Percentiles rank a stretch among this genome's conserved stretches.
Evolutionary conservation across 2,113 vertebrate species (phyloP).

Genomic region (Lepisosteus osseus): DNA sequence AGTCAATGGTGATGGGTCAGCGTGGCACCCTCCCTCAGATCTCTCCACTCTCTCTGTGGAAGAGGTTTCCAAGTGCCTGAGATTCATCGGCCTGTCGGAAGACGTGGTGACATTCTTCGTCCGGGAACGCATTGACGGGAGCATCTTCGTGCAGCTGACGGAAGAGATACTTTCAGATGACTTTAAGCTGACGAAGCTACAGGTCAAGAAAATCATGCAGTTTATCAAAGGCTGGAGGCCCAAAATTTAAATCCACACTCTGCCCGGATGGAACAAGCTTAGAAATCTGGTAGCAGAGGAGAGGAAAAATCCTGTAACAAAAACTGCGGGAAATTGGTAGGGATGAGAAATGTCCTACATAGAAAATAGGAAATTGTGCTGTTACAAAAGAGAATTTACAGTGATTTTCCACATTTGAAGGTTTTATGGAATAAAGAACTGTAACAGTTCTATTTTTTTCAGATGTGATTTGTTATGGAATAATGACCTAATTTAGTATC

Average conservation of each 20-base stretch:
- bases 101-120: conserved; percentile 86
- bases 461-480: too few species aligned
- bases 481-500: too few species aligned
- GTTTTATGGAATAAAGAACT: too few species aligned
- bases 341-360: too few species aligned
- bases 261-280: not conserved
- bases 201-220: conserved; percentile 97
- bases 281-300: too few species aligned
- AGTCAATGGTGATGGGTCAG: conserved; percentile 45
- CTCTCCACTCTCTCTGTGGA: conserved; percentile 88
- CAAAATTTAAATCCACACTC: conserved; percentile 69
- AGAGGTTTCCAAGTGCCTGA: conserved; percentile 88
- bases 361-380: too few species aligned
- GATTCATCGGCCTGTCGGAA: conserved; percentile 93
- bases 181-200: conserved; percentile 91
- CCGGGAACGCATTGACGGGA: conserved; percentile 91
- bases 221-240: conserved; percentile 98
- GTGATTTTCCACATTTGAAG: too few species aligned
- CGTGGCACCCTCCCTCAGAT: conserved; percentile 87
- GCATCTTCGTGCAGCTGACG: conserved; percentile 92
- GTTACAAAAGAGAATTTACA: too few species aligned
- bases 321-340: too few species aligned
- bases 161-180: conserved; percentile 96
- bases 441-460: too few species aligned
- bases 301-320: too few species aligned